Evolutionary conservation across 2,888 invertebrate species (phyloP).

Genomic region (Pardosa pseudoannulata): DNA sequence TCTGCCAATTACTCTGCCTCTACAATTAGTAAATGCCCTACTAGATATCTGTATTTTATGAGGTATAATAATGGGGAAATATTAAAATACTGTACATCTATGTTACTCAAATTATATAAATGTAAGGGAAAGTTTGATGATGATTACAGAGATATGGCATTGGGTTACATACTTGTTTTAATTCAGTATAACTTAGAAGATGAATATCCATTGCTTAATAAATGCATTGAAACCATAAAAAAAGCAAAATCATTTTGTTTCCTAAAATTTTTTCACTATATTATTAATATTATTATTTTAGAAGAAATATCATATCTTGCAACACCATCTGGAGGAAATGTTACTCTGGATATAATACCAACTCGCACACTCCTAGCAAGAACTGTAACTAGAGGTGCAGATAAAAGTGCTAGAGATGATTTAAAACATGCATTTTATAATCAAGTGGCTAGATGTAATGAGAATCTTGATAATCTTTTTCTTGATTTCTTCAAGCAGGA

Average conservation of each 20-base stretch:
- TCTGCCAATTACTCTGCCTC: background rate
- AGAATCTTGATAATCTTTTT: constrained; percentile 86
- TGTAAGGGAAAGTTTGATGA: constrained; percentile 76
- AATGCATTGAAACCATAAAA: constrained; percentile 85
- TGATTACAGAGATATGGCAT: constrained; percentile 83
- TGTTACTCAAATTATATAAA: constrained; percentile 73
- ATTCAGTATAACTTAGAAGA: constrained; percentile 93
- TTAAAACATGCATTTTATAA: constrained; percentile 91
- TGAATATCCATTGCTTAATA: constrained; percentile 80
- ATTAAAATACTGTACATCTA: constrained; percentile 45
- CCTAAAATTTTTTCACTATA: constrained; percentile 85
- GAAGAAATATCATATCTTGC: constrained; percentile 88
- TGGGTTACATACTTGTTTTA: constrained; percentile 90
- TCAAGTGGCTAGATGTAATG: constrained; percentile 88
- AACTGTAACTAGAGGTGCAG: constrained; percentile 93
- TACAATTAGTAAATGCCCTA: constrained; percentile 2
- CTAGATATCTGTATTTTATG: constrained; percentile 53
- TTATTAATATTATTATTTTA: constrained; percentile 90
- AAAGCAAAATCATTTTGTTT: constrained; percentile 88
- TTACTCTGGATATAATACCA: constrained; percentile 85
- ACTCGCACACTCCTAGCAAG: constrained; percentile 77
- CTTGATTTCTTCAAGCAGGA: constrained; percentile 89
- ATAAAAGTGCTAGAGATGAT: constrained; percentile 95
- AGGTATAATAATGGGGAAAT: constrained; percentile 59
- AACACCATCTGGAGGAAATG: constrained; percentile 87